Base-by-base conservation (phyloP, 2,888 invertebrate genomes). In the Tetheella fluctuosa region DNA sequence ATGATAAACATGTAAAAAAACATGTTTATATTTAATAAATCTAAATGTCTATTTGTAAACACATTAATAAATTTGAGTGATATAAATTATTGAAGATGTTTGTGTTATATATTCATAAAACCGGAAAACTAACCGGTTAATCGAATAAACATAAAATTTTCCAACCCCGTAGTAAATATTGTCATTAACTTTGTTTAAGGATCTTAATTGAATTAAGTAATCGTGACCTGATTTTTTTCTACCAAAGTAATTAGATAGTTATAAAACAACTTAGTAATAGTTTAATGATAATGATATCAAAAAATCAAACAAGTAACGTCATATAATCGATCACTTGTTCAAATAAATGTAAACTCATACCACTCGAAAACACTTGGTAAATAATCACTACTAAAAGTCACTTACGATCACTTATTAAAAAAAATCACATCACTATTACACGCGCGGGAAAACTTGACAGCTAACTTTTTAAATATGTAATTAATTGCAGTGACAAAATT, bases 281-380 rank as follows among this genome's bases (percentile, higher is more conserved):
- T 39, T 1, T 34, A 30, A 63, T 60, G 55, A 66, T 64, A 65
- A 65, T 57, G 65, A 62, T 60, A 64, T 64, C 61, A 71, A 63
- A 66, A 65, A 69, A 65, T 70, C 72, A 68, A 68, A 6, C 70
- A 74, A 75, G 61, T 59, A 72, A 71, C 71, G 71, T 67, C 65
- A 69, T 64, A 72, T 74, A 71, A 77, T 82, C 78, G 64, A 60
- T 61, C 76, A 85, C 81, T 81, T 88, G 85, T 81, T 78, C 68
- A 85, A 87, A 88, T 81, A n/a, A n/a, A 86, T 76, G 76, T 76
- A 83, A 76, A 84, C 83, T 82, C 83, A 86, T 80, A 83, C 79
- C 78, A 81, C 70, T 76, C 69, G 69, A 75, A 66, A 60, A 55
- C 55, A 55, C 34, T 23, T 12, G 23, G 6, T 23, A 69, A 70